These are phyloP conservation scores for Drosophila santomea DNA, from an alignment of 1,140 invertebrate genomes.

Conservation along the genomic window DNA sequence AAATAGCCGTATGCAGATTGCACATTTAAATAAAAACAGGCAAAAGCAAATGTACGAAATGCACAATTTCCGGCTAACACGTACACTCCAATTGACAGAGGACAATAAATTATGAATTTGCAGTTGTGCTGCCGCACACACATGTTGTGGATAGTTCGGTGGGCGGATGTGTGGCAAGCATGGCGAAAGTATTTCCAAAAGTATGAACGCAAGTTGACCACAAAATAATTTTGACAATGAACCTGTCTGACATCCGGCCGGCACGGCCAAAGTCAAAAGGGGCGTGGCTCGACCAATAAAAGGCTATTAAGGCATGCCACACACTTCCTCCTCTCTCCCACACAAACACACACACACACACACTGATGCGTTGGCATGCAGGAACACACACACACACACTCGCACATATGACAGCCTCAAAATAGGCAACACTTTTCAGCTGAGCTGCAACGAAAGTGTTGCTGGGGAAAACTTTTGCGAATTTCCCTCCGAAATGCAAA, in stretches of 20 bases:
- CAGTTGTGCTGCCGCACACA: slow-evolving; percentile 8
- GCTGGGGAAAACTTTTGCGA: slow-evolving; percentile 69
- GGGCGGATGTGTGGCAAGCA: neutral
- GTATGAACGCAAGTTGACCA: slow-evolving; percentile 79
- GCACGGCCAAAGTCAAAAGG: slow-evolving; percentile 1
- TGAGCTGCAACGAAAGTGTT: slow-evolving; percentile 69
- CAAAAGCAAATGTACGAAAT: slow-evolving; percentile 3
- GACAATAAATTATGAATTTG: slow-evolving; percentile 38
- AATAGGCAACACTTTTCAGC: slow-evolving; percentile 78
- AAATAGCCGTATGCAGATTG: slow-evolving; percentile 1
- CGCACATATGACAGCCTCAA: slow-evolving; percentile 40
- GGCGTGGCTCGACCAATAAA: slow-evolving; percentile 58
- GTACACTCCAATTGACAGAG: slow-evolving; percentile 8
- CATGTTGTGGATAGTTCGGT: slow-evolving; percentile 19
- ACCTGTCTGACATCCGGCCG: slow-evolving; percentile 48
- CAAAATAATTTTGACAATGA: slow-evolving; percentile 82
- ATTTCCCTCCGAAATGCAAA: slow-evolving; percentile 79
- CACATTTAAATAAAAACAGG: neutral
- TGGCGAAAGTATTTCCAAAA: slow-evolving; percentile 60
- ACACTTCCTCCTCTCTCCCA: slow-evolving; percentile 8
- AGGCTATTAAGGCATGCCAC: slow-evolving; percentile 64
- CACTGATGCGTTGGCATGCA: slow-evolving; percentile 27
- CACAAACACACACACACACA: slow-evolving; percentile 1
- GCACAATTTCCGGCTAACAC: slow-evolving; percentile 18
- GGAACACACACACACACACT: slow-evolving; percentile 13